Base-by-base conservation (phyloP, 2,888 invertebrate genomes). In the Tetheella fluctuosa region DNA sequence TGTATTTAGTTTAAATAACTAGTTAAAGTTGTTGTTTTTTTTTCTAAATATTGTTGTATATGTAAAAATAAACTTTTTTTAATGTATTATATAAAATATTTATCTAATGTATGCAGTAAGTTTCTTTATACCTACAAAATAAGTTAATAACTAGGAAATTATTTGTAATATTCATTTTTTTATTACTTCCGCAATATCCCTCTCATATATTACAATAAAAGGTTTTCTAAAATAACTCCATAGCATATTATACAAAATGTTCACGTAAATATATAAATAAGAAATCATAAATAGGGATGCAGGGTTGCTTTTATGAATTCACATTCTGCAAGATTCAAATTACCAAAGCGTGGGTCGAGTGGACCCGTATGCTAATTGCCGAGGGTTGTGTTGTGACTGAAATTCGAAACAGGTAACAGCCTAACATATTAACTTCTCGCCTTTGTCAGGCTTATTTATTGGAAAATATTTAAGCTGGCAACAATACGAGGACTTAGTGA, bases 351-450 rank as follows among this genome's bases (percentile, higher is more conserved):
- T 59, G 72, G 71, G 70, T 64, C 65, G 66, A 67, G 71, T 65
- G 64, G 67, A 65, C 72, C 78, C 74, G 69, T 71, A 74, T 79
- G 76, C 75, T 82, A 80, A 82, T 80, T 79, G 70, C 70, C 64
- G 69, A 70, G 76, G 79, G 70, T 25, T 37, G 55, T 37, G 54
- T 70, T 76, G 64, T 57, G 71, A 71, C 64, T 74, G 76, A 80
- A 81, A 82, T 81, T 72, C 74, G 79, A 80, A 71, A 65, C 73
- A 72, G 63, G 64, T 48, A 48, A 59, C 65, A 59, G 61, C 60
- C 60, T 62, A 48, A 48, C 48, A n/a, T 48, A 48, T 20, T 42
- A 42, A 61, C 48, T 48, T 57, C 42, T n/a, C 37, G 54, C 54
- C 54, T 54, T 52, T 55, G 37, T 57, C 54, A n/a, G 57, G 52